Evolutionary conservation across 1,140 invertebrate species (phyloP).

Genomic region (Caenorhabditis inopinata): DNA sequence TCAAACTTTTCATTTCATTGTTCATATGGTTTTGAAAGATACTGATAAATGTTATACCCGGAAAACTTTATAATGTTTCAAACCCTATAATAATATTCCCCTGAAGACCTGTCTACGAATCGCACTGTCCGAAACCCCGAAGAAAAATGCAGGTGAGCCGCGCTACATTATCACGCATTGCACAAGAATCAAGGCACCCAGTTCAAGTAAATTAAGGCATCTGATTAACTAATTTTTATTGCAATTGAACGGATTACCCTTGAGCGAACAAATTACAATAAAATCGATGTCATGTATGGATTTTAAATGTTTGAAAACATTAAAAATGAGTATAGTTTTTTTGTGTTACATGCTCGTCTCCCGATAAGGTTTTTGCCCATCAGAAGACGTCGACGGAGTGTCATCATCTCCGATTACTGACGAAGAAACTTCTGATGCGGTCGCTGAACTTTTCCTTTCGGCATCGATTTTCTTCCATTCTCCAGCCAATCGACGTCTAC

Average conservation of each 20-base stretch:
- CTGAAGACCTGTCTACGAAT: too few species aligned
- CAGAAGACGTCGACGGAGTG: constrained; percentile 22
- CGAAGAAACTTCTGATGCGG: neutral
- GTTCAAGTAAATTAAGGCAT: too few species aligned
- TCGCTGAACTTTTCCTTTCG: neutral
- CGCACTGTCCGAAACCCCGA: too few species aligned
- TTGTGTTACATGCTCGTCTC: constrained; percentile 8
- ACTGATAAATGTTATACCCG: too few species aligned
- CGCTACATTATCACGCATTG: too few species aligned
- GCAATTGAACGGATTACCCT: constrained; percentile 26
- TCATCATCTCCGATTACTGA: constrained; percentile 16
- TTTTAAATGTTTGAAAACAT: neutral
- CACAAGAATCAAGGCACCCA: too few species aligned
- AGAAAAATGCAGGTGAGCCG: too few species aligned
- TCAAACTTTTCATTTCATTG: neutral
- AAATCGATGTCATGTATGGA: neutral
- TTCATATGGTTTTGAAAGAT: too few species aligned
- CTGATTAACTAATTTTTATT: constrained; percentile 18
- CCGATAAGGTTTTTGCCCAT: constrained; percentile 22
- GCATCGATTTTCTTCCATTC: constrained; percentile 22
- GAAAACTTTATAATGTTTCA: too few species aligned
- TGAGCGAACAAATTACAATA: constrained; percentile 27
- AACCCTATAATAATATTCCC: too few species aligned
- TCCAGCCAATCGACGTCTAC: neutral
- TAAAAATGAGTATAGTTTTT: neutral